These are phyloP conservation scores for Gyps fulvus DNA, from an alignment of 2,113 vertebrate genomes.

Conservation along the genomic window DNA sequence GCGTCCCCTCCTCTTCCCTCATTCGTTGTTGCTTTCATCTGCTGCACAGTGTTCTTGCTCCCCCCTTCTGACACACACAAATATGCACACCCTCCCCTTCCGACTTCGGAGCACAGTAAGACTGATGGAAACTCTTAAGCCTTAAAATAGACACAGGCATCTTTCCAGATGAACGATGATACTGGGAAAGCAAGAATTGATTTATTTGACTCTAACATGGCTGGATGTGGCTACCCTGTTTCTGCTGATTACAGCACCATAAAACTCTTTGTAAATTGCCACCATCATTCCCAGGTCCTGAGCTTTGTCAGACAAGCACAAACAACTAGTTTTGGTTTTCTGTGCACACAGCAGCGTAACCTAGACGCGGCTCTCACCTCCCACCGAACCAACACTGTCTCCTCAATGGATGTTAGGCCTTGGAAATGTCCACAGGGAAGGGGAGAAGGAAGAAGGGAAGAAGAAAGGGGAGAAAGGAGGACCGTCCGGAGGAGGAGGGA, in stretches of 20 bases:
- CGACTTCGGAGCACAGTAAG: neutral
- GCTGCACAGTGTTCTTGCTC: neutral
- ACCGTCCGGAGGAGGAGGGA: neutral
- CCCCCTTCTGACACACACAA: neutral
- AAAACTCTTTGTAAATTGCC: neutral
- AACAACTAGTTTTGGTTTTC: neutral
- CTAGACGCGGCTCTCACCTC: neutral
- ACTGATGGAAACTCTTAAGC: neutral
- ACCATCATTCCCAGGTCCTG: neutral
- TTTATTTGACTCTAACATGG: neutral
- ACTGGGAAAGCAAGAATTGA: neutral
- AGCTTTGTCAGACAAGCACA: neutral
- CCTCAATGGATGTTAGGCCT: neutral
- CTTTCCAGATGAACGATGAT: neutral
- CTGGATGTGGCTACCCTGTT: neutral
- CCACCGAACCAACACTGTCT: neutral
- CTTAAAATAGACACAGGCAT: neutral
- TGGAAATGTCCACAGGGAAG: neutral
- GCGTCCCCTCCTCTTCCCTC: neutral
- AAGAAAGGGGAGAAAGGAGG: neutral
- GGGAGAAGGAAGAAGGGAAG: neutral
- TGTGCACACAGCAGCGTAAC: neutral
- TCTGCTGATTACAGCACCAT: neutral
- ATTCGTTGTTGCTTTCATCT: neutral
- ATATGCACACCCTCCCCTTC: neutral